These are phyloP conservation scores for Lepus oiostolus DNA, from an alignment of 2,797 vertebrate genomes.

Conservation along the genomic window DNA sequence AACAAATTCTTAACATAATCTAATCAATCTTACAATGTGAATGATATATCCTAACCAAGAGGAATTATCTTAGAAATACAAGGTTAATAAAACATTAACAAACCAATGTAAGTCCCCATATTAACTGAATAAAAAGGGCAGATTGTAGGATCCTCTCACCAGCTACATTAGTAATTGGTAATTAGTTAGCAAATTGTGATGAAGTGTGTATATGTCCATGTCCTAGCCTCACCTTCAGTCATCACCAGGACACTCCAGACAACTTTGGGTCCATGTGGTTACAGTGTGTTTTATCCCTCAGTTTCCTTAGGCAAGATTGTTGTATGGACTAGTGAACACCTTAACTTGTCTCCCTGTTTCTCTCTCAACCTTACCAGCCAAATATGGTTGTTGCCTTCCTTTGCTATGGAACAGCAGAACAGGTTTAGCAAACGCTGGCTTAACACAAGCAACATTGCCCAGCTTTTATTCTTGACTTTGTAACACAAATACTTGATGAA, in stretches of 20 bases:
- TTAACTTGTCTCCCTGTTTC: not conserved
- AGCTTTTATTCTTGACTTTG: slow-evolving; percentile 38
- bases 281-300: not conserved
- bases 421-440: not conserved
- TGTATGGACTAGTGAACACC: not conserved
- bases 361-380: not conserved
- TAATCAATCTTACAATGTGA: not conserved
- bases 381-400: not conserved
- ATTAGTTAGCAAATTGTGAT: not conserved
- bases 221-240: not conserved
- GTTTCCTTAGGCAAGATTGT: not conserved
- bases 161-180: slow-evolving; percentile 11
- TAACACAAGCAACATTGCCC: not conserved
- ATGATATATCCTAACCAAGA: not conserved
- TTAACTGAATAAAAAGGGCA: not conserved
- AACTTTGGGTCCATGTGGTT: not conserved
- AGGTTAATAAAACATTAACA: not conserved
- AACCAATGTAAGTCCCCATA: not conserved
- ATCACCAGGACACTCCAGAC: not conserved
- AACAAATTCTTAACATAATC: slow-evolving; percentile 18
- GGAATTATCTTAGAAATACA: slow-evolving; percentile 46
- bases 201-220: not conserved
- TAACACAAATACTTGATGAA: slow-evolving; percentile 29
- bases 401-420: not conserved
- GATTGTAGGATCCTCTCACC: not conserved